A percentile compares a stretch with the other conserved stretches of the same genome.
phyloP scores from a whole-genome alignment of 2,888 invertebrate species.

The Pammene fasciana region DNA sequence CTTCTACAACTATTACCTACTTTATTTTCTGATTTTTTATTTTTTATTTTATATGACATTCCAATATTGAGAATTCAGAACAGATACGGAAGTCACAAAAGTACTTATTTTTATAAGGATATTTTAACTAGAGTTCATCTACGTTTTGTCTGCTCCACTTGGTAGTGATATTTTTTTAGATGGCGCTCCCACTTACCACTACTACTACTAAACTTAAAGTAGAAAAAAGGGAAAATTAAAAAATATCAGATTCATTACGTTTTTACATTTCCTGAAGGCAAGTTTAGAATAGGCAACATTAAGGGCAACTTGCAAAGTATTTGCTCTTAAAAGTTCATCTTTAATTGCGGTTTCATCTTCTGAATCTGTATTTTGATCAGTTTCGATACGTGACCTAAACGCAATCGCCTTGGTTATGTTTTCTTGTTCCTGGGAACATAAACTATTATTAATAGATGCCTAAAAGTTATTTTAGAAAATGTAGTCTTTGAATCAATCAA shows the following conservation, averaged over 20 bases:
- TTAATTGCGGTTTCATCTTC: neutral
- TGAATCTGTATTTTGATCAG: neutral
- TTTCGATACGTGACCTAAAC: neutral
- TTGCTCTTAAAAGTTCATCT: conserved; percentile 4
- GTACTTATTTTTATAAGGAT: too few species aligned
- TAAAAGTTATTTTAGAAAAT: neutral
- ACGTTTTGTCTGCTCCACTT: too few species aligned
- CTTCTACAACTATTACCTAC: too few species aligned
- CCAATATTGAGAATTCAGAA: too few species aligned
- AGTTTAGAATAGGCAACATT: neutral
- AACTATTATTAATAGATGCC: neutral
- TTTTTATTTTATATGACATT: too few species aligned
- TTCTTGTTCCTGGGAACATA: neutral
- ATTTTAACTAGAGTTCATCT: too few species aligned
- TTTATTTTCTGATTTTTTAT: too few species aligned
- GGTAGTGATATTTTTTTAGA: too few species aligned
- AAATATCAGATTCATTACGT: conserved; percentile 1
- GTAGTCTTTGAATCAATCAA: neutral
- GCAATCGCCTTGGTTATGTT: neutral
- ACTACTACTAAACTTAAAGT: too few species aligned
- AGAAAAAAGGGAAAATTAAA: too few species aligned
- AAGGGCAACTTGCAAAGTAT: neutral
- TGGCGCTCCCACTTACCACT: too few species aligned
- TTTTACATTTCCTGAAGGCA: conserved; percentile 15
- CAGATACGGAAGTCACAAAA: too few species aligned